phyloP scores from a whole-genome alignment of 2,888 invertebrate genomes.

The Philhelius pedissequus region DNA sequence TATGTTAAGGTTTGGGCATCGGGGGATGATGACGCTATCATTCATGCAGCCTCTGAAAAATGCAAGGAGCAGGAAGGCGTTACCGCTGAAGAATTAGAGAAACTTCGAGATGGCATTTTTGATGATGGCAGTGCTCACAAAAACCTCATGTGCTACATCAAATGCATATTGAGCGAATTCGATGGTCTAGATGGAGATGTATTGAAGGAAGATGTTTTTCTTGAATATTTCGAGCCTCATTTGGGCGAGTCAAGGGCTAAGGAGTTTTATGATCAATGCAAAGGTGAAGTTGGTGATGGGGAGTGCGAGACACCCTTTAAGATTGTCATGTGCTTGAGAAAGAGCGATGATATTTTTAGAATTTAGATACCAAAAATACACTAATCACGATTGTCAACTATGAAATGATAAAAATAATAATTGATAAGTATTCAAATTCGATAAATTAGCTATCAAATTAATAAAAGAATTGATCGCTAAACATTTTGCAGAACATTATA shows the following conservation, averaged over 20 bases:
- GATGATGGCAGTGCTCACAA: not conserved
- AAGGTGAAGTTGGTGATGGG: not conserved
- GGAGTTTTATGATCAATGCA: not conserved
- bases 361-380: too few relatives aligned
- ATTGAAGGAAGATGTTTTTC: not conserved
- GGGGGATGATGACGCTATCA: not conserved
- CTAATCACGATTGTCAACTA: too few relatives aligned
- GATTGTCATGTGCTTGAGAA: not conserved
- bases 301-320: slow-evolving; percentile 3
- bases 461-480: too few relatives aligned
- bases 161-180: not conserved
- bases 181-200: not conserved
- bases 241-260: not conserved
- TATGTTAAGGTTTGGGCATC: not conserved
- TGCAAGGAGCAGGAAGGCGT: not conserved
- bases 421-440: too few relatives aligned
- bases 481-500: too few relatives aligned
- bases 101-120: not conserved
- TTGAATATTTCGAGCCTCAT: not conserved
- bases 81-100: not conserved
- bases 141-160: not conserved
- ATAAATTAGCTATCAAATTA: too few relatives aligned
- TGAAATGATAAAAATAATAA: too few relatives aligned
- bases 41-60: not conserved
- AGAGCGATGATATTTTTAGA: not conserved